These are phyloP conservation scores for Drosophila rellima DNA, from an alignment of 2,888 invertebrate species.

Conservation along the genomic window DNA sequence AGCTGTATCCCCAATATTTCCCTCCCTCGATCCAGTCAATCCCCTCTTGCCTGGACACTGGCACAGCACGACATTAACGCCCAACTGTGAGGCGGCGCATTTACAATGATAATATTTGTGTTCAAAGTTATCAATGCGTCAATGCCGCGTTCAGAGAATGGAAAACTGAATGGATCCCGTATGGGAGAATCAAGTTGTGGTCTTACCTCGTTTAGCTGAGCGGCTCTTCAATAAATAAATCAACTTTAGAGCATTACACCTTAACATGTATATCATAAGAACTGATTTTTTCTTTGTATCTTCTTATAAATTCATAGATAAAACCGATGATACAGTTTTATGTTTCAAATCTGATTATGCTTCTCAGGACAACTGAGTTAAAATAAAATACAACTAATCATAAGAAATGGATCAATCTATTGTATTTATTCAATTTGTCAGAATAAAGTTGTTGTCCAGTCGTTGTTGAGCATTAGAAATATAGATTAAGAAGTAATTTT, in stretches of 20 bases:
- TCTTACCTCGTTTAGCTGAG: not conserved
- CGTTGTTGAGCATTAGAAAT: too few species aligned
- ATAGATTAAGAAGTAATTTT: too few species aligned
- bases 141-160: constrained; percentile 50
- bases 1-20: constrained; percentile 47
- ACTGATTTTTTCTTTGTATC: not conserved
- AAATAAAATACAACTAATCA: too few species aligned
- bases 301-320: too few species aligned
- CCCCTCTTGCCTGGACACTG: constrained; percentile 50
- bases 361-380: too few species aligned
- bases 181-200: not conserved
- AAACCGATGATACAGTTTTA: too few species aligned
- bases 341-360: too few species aligned
- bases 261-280: not conserved
- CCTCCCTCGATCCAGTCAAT: not conserved
- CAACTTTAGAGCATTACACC: not conserved
- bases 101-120: constrained; percentile 82
- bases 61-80: constrained; percentile 84
- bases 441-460: too few species aligned
- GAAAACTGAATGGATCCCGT: constrained; percentile 33
- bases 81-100: constrained; percentile 81
- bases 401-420: too few species aligned
- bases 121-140: constrained; percentile 76
- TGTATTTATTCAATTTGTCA: too few species aligned
- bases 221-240: not conserved